Conservation (phyloP, 2,797 vertebrate species). For the Molossus molossus region DNA sequence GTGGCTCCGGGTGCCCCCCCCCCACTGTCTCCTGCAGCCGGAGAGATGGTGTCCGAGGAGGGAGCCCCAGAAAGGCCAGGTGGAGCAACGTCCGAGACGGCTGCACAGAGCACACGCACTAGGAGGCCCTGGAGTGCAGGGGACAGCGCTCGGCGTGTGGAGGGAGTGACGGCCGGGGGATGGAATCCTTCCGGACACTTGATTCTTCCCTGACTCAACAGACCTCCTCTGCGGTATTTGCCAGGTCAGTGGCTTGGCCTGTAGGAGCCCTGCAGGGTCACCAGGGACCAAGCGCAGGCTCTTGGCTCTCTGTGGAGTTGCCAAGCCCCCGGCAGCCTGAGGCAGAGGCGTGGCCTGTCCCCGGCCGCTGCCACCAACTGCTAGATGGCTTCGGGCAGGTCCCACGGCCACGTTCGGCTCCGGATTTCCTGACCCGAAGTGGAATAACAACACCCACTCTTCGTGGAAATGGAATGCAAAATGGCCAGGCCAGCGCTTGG, state of each 20-base stretch:
- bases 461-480: background rate
- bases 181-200: background rate
- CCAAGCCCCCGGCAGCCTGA: background rate
- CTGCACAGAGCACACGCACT: background rate
- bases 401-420: background rate
- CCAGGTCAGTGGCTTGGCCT: background rate
- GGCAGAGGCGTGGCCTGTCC: background rate
- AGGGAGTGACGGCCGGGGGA: conserved; percentile 55
- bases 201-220: conserved; percentile 66
- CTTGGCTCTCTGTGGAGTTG: background rate
- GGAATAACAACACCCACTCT: background rate
- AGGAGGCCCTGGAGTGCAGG: conserved; percentile 24
- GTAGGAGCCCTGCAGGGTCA: background rate
- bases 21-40: background rate
- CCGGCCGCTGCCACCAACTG: background rate
- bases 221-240: conserved; percentile 54
- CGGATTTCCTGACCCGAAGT: background rate
- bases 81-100: conserved; percentile 62
- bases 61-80: background rate
- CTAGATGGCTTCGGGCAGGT: background rate
- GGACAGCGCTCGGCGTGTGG: conserved; percentile 17
- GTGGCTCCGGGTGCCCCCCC: background rate
- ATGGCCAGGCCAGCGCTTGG: no score
- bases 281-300: background rate
- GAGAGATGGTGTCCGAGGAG: background rate